phyloP scores from a whole-genome alignment of 2,113 vertebrate genomes.

The Labeo catla region DNA sequence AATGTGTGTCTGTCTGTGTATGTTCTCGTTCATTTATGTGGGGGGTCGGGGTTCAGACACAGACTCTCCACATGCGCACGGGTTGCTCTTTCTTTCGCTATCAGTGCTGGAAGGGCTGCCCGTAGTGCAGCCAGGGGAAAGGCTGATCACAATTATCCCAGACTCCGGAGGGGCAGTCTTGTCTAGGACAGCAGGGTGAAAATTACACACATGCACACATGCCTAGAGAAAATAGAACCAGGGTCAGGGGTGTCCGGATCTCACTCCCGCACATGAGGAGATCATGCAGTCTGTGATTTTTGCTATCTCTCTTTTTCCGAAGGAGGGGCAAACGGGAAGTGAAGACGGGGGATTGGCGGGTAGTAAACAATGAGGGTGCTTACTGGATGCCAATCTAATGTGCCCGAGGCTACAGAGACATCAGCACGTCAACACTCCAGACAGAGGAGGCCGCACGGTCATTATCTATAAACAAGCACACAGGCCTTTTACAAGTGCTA shows the following conservation, averaged over 20 bases:
- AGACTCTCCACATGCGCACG: slow-evolving; percentile 2
- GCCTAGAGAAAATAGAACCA: slow-evolving; percentile 47
- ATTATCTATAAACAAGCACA: slow-evolving; percentile 65
- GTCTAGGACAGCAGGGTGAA: slow-evolving; percentile 48
- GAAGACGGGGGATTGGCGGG: slow-evolving; percentile 29
- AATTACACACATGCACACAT: slow-evolving; percentile 54
- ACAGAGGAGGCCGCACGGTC: slow-evolving; percentile 65
- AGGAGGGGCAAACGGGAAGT: slow-evolving; percentile 46
- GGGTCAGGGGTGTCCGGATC: slow-evolving; percentile 49
- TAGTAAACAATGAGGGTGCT: slow-evolving; percentile 73
- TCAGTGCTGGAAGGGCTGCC: slow-evolving; percentile 27
- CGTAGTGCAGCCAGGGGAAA: slow-evolving; percentile 33
- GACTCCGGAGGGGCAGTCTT: slow-evolving; percentile 13
- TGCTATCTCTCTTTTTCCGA: slow-evolving; percentile 41
- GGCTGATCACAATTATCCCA: slow-evolving; percentile 44
- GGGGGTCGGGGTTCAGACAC: slow-evolving; percentile 17
- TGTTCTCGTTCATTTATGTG: slow-evolving; percentile 52
- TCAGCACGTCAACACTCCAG: slow-evolving; percentile 69
- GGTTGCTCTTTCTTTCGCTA: neutral
- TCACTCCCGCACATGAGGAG: slow-evolving; percentile 17
- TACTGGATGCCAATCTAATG: slow-evolving; percentile 68
- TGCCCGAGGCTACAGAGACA: slow-evolving; percentile 70
- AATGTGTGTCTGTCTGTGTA: slow-evolving; percentile 33
- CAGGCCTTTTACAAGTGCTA: slow-evolving; percentile 64
- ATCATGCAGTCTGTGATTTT: slow-evolving; percentile 48